Evolutionary conservation across 2,888 invertebrate genomes (phyloP), one percentile per base, ranked within the genome.

Genomic region (Dorcus parallelipipedus): DNA sequence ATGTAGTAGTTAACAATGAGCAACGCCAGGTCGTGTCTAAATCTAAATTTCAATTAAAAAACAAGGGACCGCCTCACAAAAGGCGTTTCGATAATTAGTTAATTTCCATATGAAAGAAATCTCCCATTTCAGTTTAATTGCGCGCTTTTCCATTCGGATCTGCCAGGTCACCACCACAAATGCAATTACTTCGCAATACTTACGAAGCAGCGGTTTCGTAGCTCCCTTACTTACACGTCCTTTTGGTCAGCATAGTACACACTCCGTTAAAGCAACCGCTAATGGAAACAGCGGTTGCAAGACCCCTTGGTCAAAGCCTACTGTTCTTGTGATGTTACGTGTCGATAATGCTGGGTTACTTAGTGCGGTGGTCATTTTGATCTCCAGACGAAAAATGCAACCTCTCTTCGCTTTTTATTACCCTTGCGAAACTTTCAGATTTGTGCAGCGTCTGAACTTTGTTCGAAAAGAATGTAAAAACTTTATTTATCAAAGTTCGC

Each of bases 241-340:
- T 66, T 65, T 62, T 63, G 65, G 64, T 63, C 67, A 64, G 59
- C 62, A 49, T 54, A 33, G 41, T 33, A 54, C 64, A 53, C 60
- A 58, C 61, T 58, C 63, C 61, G 62, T 65, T 62, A 65, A 64
- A 60, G 59, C 53, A 62, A 64, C 60, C 64, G 60, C 65, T 64
- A 65, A 62, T 64, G 61, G 64, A 66, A 65, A 64, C 62, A 63
- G 64, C 59, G 64, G 64, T 58, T 57, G 23, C 49, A 38, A 38
- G 49, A 33, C 49, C 38, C 33, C 33, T 49, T 49, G 38, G 33
- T 48, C 48, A 48, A 48, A 48, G 48, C 48, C 49, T 14, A 49
- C 49, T 20, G 38, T 49, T 49, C 49, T 49, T 49, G 49, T 49
- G 49, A 49, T 49, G 49, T 33, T 49, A 38, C 33, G 33, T 10